Conservation (phyloP, 2,113 vertebrate species). For the Pterocles orientalis region DNA sequence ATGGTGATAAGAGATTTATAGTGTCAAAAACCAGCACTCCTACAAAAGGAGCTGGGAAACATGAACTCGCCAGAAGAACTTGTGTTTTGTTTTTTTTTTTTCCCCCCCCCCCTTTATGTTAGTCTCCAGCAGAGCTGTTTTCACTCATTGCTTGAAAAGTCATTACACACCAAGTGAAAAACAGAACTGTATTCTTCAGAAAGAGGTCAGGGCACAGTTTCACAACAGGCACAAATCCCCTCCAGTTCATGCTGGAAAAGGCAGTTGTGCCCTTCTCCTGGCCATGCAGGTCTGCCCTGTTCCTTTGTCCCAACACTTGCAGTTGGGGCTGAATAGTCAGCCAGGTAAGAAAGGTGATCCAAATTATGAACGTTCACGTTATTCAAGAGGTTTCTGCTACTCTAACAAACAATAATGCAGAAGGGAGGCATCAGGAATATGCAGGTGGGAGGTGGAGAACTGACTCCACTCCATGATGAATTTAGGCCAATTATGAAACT, state of each 20-base stretch:
- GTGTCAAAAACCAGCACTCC: background rate
- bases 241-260: background rate
- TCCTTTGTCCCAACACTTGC: background rate
- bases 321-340: background rate
- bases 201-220: background rate
- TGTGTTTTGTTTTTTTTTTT: background rate
- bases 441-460: background rate
- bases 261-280: background rate
- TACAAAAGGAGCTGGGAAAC: background rate
- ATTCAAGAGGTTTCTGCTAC: background rate
- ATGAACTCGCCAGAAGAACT: background rate
- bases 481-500: background rate
- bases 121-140: background rate
- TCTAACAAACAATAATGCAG: background rate
- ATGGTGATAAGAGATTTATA: background rate
- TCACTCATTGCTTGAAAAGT: background rate
- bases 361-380: background rate
- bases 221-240: background rate
- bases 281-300: background rate
- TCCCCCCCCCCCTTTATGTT: background rate
- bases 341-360: background rate
- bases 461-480: background rate
- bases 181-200: background rate
- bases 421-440: background rate
- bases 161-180: background rate